phyloP scores from a whole-genome alignment of 1,140 invertebrate genomes.

The Phthorimaea operculella region DNA sequence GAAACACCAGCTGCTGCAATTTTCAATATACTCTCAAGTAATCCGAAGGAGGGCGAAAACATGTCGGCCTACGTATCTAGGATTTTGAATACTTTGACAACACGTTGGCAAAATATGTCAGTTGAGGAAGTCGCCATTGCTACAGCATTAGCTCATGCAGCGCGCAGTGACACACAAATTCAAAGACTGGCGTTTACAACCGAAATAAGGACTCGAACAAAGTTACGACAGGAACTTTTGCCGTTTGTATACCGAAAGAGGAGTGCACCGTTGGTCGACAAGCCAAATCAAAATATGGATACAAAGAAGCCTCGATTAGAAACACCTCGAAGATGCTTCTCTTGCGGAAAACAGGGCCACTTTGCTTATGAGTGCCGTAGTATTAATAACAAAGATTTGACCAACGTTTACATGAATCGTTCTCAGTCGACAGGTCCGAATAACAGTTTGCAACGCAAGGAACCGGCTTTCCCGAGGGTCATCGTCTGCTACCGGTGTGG shows the following conservation, averaged over 20 bases:
- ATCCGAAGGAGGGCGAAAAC: too few relatives aligned
- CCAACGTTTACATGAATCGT: neutral
- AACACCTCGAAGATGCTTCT: neutral
- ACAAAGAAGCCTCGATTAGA: neutral
- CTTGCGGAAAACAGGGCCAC: neutral
- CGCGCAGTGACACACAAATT: neutral
- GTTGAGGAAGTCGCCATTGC: slow-evolving; percentile 1
- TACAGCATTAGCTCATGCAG: neutral
- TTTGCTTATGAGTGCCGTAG: neutral
- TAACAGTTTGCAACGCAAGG: neutral
- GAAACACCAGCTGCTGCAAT: too few relatives aligned
- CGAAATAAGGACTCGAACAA: neutral
- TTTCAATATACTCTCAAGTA: too few relatives aligned
- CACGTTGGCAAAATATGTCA: slow-evolving; percentile 7
- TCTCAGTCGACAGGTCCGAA: neutral
- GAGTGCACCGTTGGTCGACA: neutral
- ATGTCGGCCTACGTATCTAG: too few relatives aligned
- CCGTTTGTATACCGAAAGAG: slow-evolving; percentile 1
- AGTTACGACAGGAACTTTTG: slow-evolving; percentile 1
- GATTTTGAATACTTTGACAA: too few relatives aligned
- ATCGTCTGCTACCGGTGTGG: neutral
- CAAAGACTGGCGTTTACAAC: neutral
- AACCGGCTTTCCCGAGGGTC: neutral
- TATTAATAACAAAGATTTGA: neutral
- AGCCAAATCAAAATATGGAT: neutral